Evolutionary conservation across 1,140 invertebrate species (phyloP), one percentile per base, ranked within the genome.

Genomic region (Neotoxoptera formosana): DNA sequence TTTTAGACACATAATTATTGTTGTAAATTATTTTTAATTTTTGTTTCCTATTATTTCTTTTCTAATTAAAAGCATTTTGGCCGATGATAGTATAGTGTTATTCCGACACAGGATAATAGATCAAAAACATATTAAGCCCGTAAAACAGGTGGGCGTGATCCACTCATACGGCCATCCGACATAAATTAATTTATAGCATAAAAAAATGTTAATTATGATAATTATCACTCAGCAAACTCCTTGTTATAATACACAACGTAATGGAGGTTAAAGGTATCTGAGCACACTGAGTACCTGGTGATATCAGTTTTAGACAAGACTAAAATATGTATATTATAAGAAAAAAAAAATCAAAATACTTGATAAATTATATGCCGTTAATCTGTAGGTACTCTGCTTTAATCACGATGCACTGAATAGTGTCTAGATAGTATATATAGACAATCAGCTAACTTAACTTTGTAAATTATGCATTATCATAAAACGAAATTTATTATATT

Each of bases 131-230:
- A 93, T 93, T 53, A 84, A 93, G 91, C 36, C 76, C 53, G 76
- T 92, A 81, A 93, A 93, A 84, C 91, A 84, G 81, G 81, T 93
- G 91, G 91, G 81, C 48, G 81, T 93, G 48, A 86, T 84, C 81
- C 81, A 56, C 34, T 30, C 48, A 83, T 41, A 91, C 45, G 17
- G 41, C 53, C 48, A 53, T 93, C 48, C 91, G 51, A 84, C 76
- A 45, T 93, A 86, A 93, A 86, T 93, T 51, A 86, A 93, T 93
- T 93, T 86, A 45, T 86, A 84, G 51, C 25, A n/a, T 53, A 86
- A 93, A 93, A 76, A 53, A 92, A 93, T 51, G 48, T 93, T 93
- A 93, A 93, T 93, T 93, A 93, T 86, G 91, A 84, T 93, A 86
- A 93, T 93, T 93, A 93, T 86, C 48, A 45, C 51, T 93, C 23